A percentile compares a stretch with the other conserved stretches of the same genome.
Conservation (phyloP, 2,113 vertebrate genomes). For the Microcebus tavaratra region DNA sequence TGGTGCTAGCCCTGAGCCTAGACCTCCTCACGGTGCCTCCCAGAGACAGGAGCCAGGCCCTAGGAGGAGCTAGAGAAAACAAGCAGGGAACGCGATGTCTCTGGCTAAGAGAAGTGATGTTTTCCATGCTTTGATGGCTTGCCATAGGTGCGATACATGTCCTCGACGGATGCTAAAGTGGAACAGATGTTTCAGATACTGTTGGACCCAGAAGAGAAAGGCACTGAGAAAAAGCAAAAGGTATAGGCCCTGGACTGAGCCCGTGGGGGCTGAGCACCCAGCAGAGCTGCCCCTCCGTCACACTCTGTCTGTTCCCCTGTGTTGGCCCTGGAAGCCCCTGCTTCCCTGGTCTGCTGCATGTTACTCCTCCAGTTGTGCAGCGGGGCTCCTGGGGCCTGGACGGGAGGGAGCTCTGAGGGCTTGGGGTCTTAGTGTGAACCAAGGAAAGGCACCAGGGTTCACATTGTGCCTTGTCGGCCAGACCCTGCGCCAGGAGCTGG, state of each 20-base stretch:
- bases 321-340: neutral
- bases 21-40: neutral
- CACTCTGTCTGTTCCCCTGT: fast-evolving
- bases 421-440: neutral
- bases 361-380: neutral
- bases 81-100: neutral
- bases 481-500: neutral
- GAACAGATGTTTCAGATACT: constrained; percentile 97
- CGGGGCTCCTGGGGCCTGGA: neutral
- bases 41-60: neutral
- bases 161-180: constrained; percentile 94
- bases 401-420: neutral
- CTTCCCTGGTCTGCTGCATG: neutral
- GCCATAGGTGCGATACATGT: constrained; percentile 88
- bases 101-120: neutral
- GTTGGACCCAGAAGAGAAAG: constrained; percentile 89
- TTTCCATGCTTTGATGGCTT: fast-evolving
- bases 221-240: constrained; percentile 93
- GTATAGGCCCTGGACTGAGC: constrained; percentile 77
- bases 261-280: neutral
- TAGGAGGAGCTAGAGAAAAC: neutral
- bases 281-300: fast-evolving
- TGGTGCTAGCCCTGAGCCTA: neutral
- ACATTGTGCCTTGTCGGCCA: fast-evolving
- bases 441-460: neutral